phyloP scores from a whole-genome alignment of 2,797 vertebrate genomes.

The Dallia pectoralis region DNA sequence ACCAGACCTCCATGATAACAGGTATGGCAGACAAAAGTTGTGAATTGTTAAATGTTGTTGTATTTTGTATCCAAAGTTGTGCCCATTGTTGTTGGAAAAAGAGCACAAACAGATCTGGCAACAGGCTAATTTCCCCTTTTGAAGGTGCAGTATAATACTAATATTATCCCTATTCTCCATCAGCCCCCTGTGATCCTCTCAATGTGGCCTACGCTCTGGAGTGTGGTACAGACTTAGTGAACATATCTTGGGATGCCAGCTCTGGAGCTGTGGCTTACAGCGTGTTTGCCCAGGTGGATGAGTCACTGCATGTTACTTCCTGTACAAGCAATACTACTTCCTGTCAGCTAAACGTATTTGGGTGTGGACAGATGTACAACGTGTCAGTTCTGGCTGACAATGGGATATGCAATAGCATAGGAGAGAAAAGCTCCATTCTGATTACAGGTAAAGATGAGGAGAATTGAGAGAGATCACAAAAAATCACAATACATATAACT shows the following conservation, averaged over 20 bases:
- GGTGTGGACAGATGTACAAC: conserved; percentile 66
- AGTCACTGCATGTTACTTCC: conserved; percentile 37
- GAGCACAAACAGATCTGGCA: no score
- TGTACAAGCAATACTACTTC: conserved; percentile 51
- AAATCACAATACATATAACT: no score
- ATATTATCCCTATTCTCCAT: neutral
- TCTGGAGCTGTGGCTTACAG: conserved; percentile 53
- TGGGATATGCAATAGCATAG: conserved; percentile 63
- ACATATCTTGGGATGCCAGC: conserved; percentile 60
- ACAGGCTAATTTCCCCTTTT: no score
- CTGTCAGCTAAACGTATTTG: conserved; percentile 61
- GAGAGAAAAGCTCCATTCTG: conserved; percentile 33
- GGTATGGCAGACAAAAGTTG: conserved; percentile 39
- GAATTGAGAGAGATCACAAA: neutral
- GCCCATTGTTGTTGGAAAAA: no score
- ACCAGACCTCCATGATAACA: conserved; percentile 42
- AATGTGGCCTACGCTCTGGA: conserved; percentile 55
- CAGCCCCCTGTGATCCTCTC: conserved; percentile 64
- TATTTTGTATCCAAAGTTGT: no score
- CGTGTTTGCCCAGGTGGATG: conserved; percentile 40
- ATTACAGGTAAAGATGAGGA: conserved; percentile 58
- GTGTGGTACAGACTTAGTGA: conserved; percentile 58
- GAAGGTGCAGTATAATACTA: no score
- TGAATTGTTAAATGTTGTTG: no score
- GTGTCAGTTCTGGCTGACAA: conserved; percentile 61